These are phyloP conservation scores for Drosophila erecta DNA, from an alignment of 1,140 invertebrate genomes.

Conservation along the genomic window DNA sequence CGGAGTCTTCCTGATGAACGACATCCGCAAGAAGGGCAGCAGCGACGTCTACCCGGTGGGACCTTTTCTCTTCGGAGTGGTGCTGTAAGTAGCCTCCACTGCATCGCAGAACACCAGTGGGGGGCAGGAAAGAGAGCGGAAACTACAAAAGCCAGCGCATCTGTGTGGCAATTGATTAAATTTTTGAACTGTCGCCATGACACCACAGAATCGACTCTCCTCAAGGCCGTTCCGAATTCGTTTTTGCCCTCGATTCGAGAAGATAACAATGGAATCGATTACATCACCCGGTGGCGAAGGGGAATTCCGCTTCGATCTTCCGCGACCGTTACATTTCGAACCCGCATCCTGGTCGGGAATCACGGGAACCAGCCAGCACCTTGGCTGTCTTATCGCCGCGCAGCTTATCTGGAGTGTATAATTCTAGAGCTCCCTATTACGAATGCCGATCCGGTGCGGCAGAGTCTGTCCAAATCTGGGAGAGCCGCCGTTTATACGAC, in stretches of 20 bases:
- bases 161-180: conserved; percentile 68
- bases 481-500: conserved; percentile 36
- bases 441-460: conserved; percentile 42
- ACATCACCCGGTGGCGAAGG: conserved; percentile 15
- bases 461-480: conserved; percentile 11
- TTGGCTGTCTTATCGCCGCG: conserved; percentile 37
- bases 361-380: conserved; percentile 9
- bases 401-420: conserved; percentile 41
- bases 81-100: conserved; percentile 87
- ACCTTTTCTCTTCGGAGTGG: conserved; percentile 90
- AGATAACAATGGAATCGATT: conserved; percentile 30
- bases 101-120: neutral
- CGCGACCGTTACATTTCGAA: conserved; percentile 31
- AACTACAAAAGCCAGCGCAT: conserved; percentile 9
- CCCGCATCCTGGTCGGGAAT: conserved; percentile 11
- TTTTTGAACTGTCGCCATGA: conserved; percentile 74
- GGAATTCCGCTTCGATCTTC: conserved; percentile 9
- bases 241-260: conserved; percentile 29
- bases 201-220: conserved; percentile 44
- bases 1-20: conserved; percentile 88
- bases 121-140: neutral
- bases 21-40: conserved; percentile 88
- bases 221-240: conserved; percentile 35
- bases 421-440: conserved; percentile 5
- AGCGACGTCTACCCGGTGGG: conserved; percentile 87